A percentile compares a stretch with the other conserved stretches of the same genome.
Conservation (phyloP, 2,888 invertebrate species). For the Acrobasis suavella region DNA sequence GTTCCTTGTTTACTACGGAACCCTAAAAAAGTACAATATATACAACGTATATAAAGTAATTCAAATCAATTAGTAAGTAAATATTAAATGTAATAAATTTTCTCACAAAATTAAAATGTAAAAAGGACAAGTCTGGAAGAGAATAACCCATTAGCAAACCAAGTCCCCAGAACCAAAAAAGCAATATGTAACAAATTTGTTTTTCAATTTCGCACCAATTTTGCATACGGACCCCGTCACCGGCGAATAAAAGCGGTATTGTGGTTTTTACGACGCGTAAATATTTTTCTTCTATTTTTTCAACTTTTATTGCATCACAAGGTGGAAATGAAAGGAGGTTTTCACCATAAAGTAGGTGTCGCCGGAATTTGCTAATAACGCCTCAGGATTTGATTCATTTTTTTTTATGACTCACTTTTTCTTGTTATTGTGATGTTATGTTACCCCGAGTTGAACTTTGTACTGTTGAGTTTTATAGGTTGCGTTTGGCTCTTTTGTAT, state of each 20-base stretch:
- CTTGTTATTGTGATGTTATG: constrained; percentile 21
- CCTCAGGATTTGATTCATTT: constrained; percentile 35
- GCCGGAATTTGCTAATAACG: constrained; percentile 55
- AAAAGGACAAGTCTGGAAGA: constrained; percentile 21
- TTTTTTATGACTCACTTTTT: constrained; percentile 35
- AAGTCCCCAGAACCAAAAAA: constrained; percentile 62
- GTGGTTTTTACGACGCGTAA: constrained; percentile 78
- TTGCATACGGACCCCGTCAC: constrained; percentile 71
- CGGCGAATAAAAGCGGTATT: constrained; percentile 72
- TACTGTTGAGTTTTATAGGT: not conserved
- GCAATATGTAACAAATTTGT: constrained; percentile 83
- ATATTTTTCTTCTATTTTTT: constrained; percentile 57
- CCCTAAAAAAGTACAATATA: too few species aligned
- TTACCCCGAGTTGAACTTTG: not conserved
- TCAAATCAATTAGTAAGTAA: too few species aligned
- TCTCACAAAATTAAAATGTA: not conserved
- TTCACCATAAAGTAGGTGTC: constrained; percentile 50
- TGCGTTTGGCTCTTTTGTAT: not conserved
- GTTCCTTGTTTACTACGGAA: too few species aligned
- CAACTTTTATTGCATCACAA: constrained; percentile 60
- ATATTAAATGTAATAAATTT: too few species aligned
- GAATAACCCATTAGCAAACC: constrained; percentile 46
- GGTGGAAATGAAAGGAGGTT: constrained; percentile 70
- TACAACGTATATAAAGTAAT: too few species aligned
- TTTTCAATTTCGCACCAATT: constrained; percentile 82